phyloP scores from a whole-genome alignment of 2,888 invertebrate species.

The Limnephilus marmoratus region DNA sequence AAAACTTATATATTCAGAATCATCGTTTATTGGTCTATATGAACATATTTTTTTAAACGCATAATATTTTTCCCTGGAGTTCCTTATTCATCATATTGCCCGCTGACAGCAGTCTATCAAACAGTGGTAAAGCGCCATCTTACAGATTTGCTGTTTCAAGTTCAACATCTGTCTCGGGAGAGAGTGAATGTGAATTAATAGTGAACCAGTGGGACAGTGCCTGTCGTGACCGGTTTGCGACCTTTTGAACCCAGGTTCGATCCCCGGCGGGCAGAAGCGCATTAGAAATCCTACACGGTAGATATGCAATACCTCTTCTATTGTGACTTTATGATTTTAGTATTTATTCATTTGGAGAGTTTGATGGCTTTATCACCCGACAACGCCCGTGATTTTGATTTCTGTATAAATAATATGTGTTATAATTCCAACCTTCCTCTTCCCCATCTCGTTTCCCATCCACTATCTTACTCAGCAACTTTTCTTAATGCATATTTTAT shows the following conservation, averaged over 20 bases:
- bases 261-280: neutral
- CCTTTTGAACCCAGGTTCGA: constrained; percentile 11
- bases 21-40: no score
- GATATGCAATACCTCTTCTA: neutral
- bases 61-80: no score
- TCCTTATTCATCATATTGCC: neutral
- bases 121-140: neutral
- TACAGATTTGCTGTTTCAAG: neutral
- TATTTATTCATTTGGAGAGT: neutral
- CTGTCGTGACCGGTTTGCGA: constrained; percentile 30
- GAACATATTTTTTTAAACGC: no score
- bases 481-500: no score
- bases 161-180: constrained; percentile 23
- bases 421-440: no score
- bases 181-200: neutral
- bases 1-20: no score
- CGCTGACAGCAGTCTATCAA: neutral
- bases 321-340: neutral
- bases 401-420: neutral
- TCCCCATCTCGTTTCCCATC: no score
- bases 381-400: neutral
- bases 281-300: neutral
- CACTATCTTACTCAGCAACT: no score
- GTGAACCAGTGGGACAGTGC: constrained; percentile 6
- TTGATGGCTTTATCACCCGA: neutral